Conservation (phyloP, 2,888 invertebrate genomes). For the Argyresthia albistria region DNA sequence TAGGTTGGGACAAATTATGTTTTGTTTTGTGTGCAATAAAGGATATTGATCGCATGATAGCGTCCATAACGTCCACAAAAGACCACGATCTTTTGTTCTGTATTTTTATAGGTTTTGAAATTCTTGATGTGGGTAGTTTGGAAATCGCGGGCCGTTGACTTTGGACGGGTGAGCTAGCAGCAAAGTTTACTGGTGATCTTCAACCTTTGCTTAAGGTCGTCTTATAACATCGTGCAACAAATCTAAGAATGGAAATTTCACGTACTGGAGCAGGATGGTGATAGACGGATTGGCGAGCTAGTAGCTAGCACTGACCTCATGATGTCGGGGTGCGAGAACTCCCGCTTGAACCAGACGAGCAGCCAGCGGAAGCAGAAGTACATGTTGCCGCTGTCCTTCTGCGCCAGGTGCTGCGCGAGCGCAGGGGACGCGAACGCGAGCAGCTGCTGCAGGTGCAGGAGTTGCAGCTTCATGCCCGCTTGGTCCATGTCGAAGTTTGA, state of each 20-base stretch:
- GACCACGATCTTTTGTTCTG: background rate
- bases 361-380: slow-evolving; percentile 99
- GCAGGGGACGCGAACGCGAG: slow-evolving; percentile 87
- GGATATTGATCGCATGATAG: no score
- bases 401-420: slow-evolving; percentile 87
- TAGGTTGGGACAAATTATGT: no score
- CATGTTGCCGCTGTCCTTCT: slow-evolving; percentile 93
- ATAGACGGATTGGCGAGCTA: background rate
- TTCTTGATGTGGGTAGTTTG: no score
- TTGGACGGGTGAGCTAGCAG: no score
- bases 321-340: slow-evolving; percentile 89
- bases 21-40: no score
- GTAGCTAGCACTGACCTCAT: slow-evolving; percentile 71
- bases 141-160: no score
- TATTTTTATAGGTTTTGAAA: no score
- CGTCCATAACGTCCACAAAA: no score
- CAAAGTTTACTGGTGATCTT: background rate
- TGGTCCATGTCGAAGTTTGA: slow-evolving; percentile 98
- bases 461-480: slow-evolving; percentile 94
- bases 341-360: slow-evolving; percentile 95
- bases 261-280: background rate
- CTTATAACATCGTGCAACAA: background rate
- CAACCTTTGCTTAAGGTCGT: no score
- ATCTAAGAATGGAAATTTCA: no score
- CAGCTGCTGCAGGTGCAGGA: slow-evolving; percentile 87